Base-by-base conservation (phyloP, 2,113 vertebrate species). In the Myotis davidii region DNA sequence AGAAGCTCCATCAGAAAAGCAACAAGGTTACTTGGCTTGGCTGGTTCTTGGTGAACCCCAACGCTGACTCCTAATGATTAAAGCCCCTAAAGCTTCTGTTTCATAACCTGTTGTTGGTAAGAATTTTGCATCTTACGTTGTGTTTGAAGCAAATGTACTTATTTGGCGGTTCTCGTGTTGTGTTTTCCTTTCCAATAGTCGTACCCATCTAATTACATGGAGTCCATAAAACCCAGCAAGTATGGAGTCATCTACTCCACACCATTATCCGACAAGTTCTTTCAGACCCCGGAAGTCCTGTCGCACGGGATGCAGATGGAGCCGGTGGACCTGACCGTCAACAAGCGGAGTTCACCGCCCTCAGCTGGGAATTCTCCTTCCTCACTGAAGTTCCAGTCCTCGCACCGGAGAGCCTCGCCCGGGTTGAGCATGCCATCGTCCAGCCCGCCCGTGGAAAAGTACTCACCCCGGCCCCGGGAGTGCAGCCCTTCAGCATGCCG, bases 251-350 rank as follows among this genome's bases (percentile, higher is more conserved):
- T 99, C 93, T 99, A 99, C 94, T 98, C 98, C 11, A 91, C 98
- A 3, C 98, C 98, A 0, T 88, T 98, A 90, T 94, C 98, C 18
- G 98, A 97, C 20, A 99, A 98, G 97, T 98, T 98, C 96, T 99
- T 98, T 76, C 98, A 98, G 48, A 97, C 87, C 82, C 83, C 97
- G 0, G 98, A 99, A 97, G 95, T 98, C 97, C 97, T 98, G 87
- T 98, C 98, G 16, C 97, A 96, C 1, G 98, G 98, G 82, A 98
- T 99, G 90, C 99, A 99, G 98, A 91, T 99, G 97, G 99, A 99
- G 97, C 99, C 99, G 0, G 99, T 99, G 83, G 99, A 99, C 96
- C 99, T 99, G 84, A 99, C 99, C 0, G 97, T 99, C 97, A 99
- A 99, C 98, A 99, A 99, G 97, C 98, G 99, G 39, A 98, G 98